Base-by-base conservation (phyloP, 1,140 invertebrate genomes). In the Aradophagus sp. region DNA sequence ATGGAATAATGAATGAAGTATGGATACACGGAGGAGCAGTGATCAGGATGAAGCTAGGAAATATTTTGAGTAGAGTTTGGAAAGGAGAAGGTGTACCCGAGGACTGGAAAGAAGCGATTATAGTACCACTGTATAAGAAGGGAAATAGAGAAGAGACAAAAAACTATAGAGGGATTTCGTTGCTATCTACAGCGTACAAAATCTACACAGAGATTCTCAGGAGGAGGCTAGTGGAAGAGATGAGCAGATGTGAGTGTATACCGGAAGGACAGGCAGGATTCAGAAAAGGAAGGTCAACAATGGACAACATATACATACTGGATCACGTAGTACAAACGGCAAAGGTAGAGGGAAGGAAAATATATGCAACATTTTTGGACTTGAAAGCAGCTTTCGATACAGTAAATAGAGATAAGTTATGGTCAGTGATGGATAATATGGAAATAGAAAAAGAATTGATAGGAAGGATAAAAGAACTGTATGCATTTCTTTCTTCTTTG, bases 141-240 rank as follows among this genome's bases (percentile, higher is more conserved):
- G 27, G 4, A 29, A n/a, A 29, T 29, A 29, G 2, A 29, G 11
- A 10, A 2, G 27, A 6, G 2, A 29, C 4, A 29, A 10, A 4
- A 29, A 29, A 29, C 27, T 29, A 29, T 10, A 29, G 27, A 29
- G 27, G 27, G 2, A 29, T 29, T 10, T 29, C 27, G 27, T n/a
- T 29, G 7, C 11, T 29, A n/a, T 10, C 27, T 6, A 29, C 27
- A 5, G 27, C 27, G 10, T 29, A 29, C 11, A 29, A 29, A n/a
- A 29, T 29, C 27, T 29, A 29, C 10, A 10, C 27, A n/a, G 27
- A 29, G 27, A n/a, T 29, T 29, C 10, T 29, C 6, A 29, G 27
- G 11, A 29, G 10, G 2, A 29, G 10, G 11, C 2, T 29, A 29
- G 27, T n/a, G n/a, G n/a, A n/a, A n/a, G n/a, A n/a, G n/a, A n/a